Evolutionary conservation across 2,113 vertebrate genomes (phyloP).

Genomic region (Dermatemys mawii): DNA sequence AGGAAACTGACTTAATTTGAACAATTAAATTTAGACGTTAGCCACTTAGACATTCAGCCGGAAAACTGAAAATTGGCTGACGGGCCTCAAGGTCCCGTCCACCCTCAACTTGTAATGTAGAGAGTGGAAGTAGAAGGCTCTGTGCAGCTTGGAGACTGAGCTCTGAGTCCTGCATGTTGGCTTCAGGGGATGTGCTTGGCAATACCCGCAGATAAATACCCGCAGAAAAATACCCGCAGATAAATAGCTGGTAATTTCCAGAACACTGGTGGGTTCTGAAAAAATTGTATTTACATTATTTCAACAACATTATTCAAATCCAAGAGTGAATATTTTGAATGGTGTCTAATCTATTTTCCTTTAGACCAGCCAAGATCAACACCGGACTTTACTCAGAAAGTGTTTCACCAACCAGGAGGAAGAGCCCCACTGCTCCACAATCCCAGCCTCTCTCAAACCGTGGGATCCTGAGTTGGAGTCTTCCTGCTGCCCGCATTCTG

Average conservation of each 20-base stretch:
- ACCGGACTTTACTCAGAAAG: slow-evolving; percentile 19
- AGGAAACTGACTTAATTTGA: not conserved
- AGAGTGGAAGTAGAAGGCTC: not conserved
- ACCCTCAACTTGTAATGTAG: not conserved
- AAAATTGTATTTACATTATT: slow-evolving; percentile 31
- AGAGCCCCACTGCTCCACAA: not conserved
- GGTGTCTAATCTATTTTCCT: slow-evolving; percentile 63
- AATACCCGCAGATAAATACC: slow-evolving; percentile 30
- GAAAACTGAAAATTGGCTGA: not conserved
- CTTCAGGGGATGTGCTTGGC: slow-evolving; percentile 8
- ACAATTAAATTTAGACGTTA: not conserved
- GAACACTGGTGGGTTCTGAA: slow-evolving; percentile 1
- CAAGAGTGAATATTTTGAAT: slow-evolving; percentile 45
- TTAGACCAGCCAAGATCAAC: slow-evolving; percentile 60
- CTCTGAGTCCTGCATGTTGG: not conserved
- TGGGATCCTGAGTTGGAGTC: accelerated
- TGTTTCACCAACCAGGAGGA: not conserved
- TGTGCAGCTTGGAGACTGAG: not conserved
- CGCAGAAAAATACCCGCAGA: not conserved
- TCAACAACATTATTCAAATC: slow-evolving; percentile 47
- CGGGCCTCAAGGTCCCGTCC: not conserved
- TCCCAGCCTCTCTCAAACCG: not conserved
- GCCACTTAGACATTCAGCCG: not conserved
- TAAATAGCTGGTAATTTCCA: slow-evolving; percentile 36
- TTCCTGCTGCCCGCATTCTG: not conserved